These are phyloP conservation scores for Acrocyrtus sp. DNA, from an alignment of 2,888 invertebrate species.

Conservation along the genomic window DNA sequence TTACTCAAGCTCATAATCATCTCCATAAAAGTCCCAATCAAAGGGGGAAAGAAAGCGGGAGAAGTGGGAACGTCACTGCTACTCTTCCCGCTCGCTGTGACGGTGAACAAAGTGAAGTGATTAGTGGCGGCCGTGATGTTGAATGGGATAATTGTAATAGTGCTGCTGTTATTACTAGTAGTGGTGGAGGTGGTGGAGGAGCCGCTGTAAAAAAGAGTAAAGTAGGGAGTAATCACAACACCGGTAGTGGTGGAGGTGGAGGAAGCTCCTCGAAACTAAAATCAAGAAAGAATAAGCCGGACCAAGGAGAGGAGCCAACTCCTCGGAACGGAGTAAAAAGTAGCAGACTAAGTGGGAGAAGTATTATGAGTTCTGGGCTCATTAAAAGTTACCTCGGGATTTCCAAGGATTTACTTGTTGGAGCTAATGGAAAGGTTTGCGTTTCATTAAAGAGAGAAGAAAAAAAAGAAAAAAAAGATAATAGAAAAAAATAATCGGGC, in stretches of 20 bases:
- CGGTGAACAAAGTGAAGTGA: not conserved
- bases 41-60: no score
- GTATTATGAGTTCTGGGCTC: not conserved
- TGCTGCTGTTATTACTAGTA: not conserved
- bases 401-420: slow-evolving; percentile 21
- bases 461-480: not conserved
- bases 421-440: slow-evolving; percentile 28
- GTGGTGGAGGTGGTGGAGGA: not conserved
- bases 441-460: not conserved
- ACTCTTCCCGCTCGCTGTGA: not conserved
- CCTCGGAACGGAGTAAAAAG: not conserved
- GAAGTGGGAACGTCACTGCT: not conserved
- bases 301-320: no score
- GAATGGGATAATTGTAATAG: slow-evolving; percentile 8
- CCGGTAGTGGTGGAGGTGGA: not conserved
- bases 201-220: no score
- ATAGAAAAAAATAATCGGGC: not conserved
- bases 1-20: slow-evolving; percentile 2
- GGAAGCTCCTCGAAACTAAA: not conserved
- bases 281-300: not conserved
- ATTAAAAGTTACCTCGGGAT: slow-evolving; percentile 38
- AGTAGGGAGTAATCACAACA: not conserved
- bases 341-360: not conserved
- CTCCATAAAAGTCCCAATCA: not conserved
- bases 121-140: no score